Base-by-base conservation (phyloP, 2,888 invertebrate species). In the Timema podura region DNA sequence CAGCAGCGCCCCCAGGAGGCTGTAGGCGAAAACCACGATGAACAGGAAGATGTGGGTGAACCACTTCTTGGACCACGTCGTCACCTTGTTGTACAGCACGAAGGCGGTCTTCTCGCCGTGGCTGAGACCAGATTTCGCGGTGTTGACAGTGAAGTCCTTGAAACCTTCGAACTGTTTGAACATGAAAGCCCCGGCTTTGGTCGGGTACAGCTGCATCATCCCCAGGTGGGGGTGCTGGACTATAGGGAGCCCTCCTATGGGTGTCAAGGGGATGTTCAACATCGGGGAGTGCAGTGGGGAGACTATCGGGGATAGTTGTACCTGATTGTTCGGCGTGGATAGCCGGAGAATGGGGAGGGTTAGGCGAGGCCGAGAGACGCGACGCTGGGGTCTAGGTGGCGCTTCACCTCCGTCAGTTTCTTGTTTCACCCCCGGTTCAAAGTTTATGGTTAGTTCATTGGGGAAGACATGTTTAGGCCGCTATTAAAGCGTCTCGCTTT, bases 1-100 rank as follows among this genome's bases (percentile, higher is more conserved):
- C 48, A 94, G 82, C 65, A 88, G 82, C 1, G 94, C 96, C 47
- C 96, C 96, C 48, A 91, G 87, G 71, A 91, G 83, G 76, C 91
- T 93, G 80, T 95, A 96, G 68, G 89, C 80, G 69, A 89, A 82
- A 72, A 96, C 86, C 76, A 95, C 88, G 76, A 92, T 79, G 76
- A 91, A 87, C 77, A 96, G 85, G 80, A 94, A 94, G 73, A 93
- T 88, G 81, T 95, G 95, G 54, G 95, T 95, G 79, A 95, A 94
- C 94, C 95, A 95, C 78, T 87, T 88, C 77, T 87, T 89, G 2
- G 93, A 94, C 83, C 89, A 88, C 69, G 87, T 83, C 77, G 90
- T 88, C 54, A 76, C 84, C 83, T 90, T 92, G 74, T 89, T 89
- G 79, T 92, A 92, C 73, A 92, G 82, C 87, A 91, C 92, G 76